Conservation (phyloP, 2,113 vertebrate species). For the Melanerpes formicivorus region DNA sequence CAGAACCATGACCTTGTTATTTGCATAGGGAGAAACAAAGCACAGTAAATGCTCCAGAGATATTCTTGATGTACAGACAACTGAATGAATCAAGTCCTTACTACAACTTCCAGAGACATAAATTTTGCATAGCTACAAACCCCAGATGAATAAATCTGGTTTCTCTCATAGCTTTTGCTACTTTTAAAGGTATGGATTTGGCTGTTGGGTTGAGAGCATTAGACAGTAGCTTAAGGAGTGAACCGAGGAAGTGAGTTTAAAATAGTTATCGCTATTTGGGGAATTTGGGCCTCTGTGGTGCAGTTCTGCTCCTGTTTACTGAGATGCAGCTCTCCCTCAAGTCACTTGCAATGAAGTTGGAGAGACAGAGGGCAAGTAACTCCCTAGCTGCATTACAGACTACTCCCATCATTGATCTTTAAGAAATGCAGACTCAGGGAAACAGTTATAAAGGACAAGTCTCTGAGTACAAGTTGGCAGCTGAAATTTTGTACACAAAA, state of each 20-base stretch:
- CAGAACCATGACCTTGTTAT: neutral
- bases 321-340: neutral
- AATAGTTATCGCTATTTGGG: neutral
- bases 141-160: neutral
- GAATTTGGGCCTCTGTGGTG: neutral
- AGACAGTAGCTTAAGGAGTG: neutral
- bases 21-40: neutral
- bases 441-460: neutral
- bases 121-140: neutral
- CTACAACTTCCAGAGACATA: neutral
- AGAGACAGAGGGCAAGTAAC: neutral
- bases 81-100: neutral
- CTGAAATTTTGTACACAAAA: neutral
- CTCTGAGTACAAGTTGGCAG: neutral
- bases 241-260: neutral
- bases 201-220: accelerated
- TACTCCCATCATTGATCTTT: neutral
- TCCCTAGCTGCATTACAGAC: neutral
- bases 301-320: neutral
- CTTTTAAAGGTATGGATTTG: neutral
- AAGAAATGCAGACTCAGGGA: neutral
- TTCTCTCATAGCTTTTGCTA: neutral
- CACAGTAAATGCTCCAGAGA: neutral
- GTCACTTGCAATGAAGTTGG: neutral
- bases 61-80: neutral